phyloP scores from a whole-genome alignment of 2,888 invertebrate species.

The Emmelina monodactyla region DNA sequence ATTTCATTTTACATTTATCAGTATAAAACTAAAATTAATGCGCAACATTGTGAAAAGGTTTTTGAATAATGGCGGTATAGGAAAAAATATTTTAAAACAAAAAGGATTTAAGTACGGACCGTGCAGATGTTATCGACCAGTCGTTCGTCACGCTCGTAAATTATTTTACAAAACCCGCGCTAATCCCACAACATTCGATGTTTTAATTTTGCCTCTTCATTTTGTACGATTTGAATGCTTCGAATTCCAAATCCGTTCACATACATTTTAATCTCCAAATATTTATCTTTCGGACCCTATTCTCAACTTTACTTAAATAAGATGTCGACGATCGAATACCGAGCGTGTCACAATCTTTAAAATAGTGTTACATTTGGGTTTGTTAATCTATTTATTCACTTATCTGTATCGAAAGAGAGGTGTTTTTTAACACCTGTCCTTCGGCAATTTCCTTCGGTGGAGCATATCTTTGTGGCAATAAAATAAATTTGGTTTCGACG shows the following conservation, averaged over 20 bases:
- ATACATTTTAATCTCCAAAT: conserved; percentile 39
- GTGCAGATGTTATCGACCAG: conserved; percentile 60
- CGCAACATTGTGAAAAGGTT: conserved; percentile 51
- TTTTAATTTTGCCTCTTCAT: conserved; percentile 57
- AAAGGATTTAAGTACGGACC: conserved; percentile 58
- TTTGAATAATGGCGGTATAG: conserved; percentile 58
- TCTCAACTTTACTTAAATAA: conserved; percentile 27
- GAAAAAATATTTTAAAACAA: conserved; percentile 49
- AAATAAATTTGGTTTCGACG: conserved; percentile 64
- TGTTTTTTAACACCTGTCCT: conserved; percentile 64
- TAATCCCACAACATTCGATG: conserved; percentile 55
- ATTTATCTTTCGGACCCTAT: conserved; percentile 26
- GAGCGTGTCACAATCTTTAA: conserved; percentile 49
- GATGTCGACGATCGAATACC: conserved; percentile 32
- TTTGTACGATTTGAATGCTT: conserved; percentile 29
- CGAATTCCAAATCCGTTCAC: conserved; percentile 24
- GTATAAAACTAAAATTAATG: conserved; percentile 38
- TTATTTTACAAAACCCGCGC: conserved; percentile 61
- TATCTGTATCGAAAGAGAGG: conserved; percentile 53
- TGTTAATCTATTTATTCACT: conserved; percentile 54
- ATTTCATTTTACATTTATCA: conserved; percentile 50
- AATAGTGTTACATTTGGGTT: conserved; percentile 42
- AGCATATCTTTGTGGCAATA: conserved; percentile 61
- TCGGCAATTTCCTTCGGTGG: conserved; percentile 58
- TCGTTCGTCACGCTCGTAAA: conserved; percentile 64